These are phyloP conservation scores for Temnothorax longispinosus DNA, from an alignment of 1,140 invertebrate species.

Conservation along the genomic window DNA sequence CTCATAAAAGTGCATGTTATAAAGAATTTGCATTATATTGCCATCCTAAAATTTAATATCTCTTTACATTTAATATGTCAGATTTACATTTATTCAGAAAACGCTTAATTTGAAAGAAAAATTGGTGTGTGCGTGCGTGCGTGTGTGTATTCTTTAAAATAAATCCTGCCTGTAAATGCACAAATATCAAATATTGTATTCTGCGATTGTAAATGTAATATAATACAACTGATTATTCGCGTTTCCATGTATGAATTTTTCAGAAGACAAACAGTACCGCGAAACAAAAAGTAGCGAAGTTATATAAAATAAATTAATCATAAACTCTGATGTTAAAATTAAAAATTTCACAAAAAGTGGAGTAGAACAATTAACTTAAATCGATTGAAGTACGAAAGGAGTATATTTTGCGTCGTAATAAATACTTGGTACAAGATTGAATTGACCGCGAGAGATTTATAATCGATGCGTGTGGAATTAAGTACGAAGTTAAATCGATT, in stretches of 20 bases:
- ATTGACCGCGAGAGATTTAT: no score
- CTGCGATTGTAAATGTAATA: not conserved
- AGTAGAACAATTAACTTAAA: not conserved
- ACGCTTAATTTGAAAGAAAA: not conserved
- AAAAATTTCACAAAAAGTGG: not conserved
- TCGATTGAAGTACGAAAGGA: not conserved
- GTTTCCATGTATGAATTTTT: not conserved
- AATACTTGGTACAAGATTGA: no score
- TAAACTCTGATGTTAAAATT: not conserved
- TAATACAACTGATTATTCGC: not conserved
- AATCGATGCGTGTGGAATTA: no score
- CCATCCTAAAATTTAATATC: not conserved
- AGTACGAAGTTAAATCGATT: not conserved
- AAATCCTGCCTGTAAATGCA: not conserved
- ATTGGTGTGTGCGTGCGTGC: not conserved
- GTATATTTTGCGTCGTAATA: no score
- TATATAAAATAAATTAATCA: not conserved
- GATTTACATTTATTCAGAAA: not conserved
- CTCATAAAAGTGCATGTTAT: not conserved
- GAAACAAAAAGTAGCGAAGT: not conserved
- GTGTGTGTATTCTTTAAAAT: not conserved
- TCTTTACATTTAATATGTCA: not conserved
- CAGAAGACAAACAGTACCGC: not conserved
- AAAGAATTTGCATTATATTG: not conserved
- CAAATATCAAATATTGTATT: not conserved